Evolutionary conservation across 2,888 invertebrate species (phyloP), one percentile per base, ranked within the genome.

Genomic region (Andrena haemorrhoa): DNA sequence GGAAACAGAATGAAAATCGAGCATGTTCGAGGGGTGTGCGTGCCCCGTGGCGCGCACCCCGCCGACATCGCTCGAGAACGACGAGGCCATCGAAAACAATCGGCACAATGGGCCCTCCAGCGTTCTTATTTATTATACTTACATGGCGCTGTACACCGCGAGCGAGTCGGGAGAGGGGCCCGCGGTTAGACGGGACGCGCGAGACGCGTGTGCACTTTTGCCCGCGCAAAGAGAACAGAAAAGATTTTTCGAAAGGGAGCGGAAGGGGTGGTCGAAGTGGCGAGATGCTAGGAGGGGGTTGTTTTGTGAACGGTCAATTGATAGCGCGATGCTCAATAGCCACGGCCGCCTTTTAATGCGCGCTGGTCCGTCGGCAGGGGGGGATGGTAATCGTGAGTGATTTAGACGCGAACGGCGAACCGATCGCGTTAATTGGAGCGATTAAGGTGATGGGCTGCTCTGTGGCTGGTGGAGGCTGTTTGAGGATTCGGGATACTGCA

Each of bases 111-210:
- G 89, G 83, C 83, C 86, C 89, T 89, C 83, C 86, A 90, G 83
- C 89, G 86, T 90, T 90, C 90, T 89, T 91, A 90, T 89, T 92
- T 91, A 90, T 91, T 90, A 89, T 91, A 91, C 89, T 90, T 90
- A 88, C 87, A 85, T 85, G 88, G 85, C 85, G 86, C 90, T 85
- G 87, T 85, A 86, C 82, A 86, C 88, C 85, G 77, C 78, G 83
- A 73, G 56, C 64, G 74, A 81, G 72, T 72, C 41, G 16, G 41
- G 41, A 41, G 41, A 12, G 82, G 68, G 56, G 58, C 65, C 66
- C 75, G 66, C 66, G 77, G 74, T 83, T 58, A 64, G 75, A 72
- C 77, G 79, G 41, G 82, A 84, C 65, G 81, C 72, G 80, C 23
- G 71, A 73, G 69, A 79, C 82, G 84, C 82, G 87, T 80, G 85